A percentile compares a stretch with the other conserved stretches of the same genome.
phyloP scores from a whole-genome alignment of 2,113 vertebrate genomes.

The Thinocorus orbignyianus region DNA sequence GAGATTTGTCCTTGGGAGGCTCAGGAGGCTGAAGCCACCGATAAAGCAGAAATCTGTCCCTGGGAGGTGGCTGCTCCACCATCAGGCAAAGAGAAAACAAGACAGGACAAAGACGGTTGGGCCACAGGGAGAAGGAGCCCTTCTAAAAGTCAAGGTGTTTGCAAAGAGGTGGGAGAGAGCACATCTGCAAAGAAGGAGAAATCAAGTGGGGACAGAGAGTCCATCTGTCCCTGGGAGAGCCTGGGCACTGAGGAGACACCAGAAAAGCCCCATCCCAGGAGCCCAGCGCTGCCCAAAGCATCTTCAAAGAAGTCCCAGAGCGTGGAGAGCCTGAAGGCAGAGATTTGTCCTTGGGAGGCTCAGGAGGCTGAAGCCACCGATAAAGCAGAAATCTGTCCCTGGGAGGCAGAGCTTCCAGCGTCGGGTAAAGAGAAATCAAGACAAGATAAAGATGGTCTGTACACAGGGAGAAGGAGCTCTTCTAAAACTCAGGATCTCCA shows the following conservation, averaged over 20 bases:
- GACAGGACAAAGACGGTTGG: neutral
- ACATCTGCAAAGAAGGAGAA: no score
- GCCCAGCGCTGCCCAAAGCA: neutral
- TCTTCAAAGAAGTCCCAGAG: neutral
- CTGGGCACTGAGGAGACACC: neutral
- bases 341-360: constrained; percentile 65
- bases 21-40: neutral
- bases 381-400: neutral
- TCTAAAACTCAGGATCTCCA: no score
- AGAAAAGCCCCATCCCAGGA: neutral
- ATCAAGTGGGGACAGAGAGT: no score
- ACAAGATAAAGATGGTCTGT: neutral
- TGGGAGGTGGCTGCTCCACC: constrained; percentile 37
- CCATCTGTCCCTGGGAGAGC: neutral
- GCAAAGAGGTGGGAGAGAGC: no score
- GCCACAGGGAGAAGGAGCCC: no score
- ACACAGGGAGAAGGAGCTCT: neutral
- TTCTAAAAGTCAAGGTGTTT: no score
- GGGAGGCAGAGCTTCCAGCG: neutral
- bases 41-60: constrained; percentile 64
- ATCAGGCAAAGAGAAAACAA: neutral
- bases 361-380: neutral
- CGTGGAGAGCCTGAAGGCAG: neutral
- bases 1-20: constrained; percentile 34
- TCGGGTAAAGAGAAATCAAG: neutral